Evolutionary conservation across 2,888 invertebrate genomes (phyloP), one percentile per base, ranked within the genome.

Genomic region (Dryomyza anilis): DNA sequence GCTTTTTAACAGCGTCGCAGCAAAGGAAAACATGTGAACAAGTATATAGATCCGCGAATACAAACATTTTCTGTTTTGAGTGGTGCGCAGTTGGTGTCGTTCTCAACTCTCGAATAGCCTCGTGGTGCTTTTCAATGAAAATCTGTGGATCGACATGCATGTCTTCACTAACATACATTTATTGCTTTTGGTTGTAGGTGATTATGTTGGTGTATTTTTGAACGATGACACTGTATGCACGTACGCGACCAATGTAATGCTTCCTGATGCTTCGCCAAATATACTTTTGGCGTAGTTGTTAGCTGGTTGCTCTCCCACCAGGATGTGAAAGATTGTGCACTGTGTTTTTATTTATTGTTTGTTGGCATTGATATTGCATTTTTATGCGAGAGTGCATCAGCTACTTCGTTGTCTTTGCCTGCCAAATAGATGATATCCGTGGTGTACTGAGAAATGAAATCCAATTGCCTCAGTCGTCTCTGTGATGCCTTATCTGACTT

Each of bases 401-500:
- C 67, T 4, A 62, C 64, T 16, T 52, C 60, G 36, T 71, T 69
- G 21, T 67, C 65, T 70, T 71, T 50, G 2, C 67, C 69, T 3
- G 64, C 21, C 1, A 65, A 36, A 12, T 70, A 59, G 3, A 33
- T 27, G 19, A 70, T 64, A 10, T 66, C 55, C 0, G 70, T 67
- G 2, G 62, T 33, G 21, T 63, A 68, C 46, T 69, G 67, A 5
- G 39, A 60, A 10, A 72, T 78, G 19, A 71, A 77, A 58, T 79
- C 76, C 0, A 84, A 67, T 5, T 82, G 74, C 0, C 80, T 63
- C 3, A 71, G 67, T 62, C 82, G 80, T 2, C 80, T 57, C 0
- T 79, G 81, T 2, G 79, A 77, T n/a, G 74, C 73, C 16, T 76
- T 76, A 0, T 75, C 74, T 2, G 69, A 29, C 5, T 73, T 72